Base-by-base conservation (phyloP, 2,888 invertebrate genomes). In the Coelogynopora nodosa region DNA sequence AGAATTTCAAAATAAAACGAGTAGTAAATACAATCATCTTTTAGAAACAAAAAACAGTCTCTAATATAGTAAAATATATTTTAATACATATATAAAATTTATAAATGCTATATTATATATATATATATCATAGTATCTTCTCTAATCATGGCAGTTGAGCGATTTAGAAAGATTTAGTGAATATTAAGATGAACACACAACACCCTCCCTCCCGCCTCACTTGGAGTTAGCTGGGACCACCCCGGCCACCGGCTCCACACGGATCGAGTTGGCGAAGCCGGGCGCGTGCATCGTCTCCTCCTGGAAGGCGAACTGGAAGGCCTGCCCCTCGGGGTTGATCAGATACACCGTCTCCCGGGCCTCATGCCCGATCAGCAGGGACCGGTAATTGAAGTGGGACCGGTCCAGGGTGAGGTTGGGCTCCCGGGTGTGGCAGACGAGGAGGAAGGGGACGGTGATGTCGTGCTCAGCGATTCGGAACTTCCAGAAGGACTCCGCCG, bases 401-500 rank as follows among this genome's bases (percentile, higher is more conserved):
- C 93, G 93, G 27, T 93, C 92, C 89, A 94, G 94, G 84, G 92
- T 91, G 0, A 95, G 93, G 27, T 93, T 93, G 0, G 95, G 94
- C 89, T 95, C 94, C 87, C 93, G 92, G 0, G 94, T 94, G 82
- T 93, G 90, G 13, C 94, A 94, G 27, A 94, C 94, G 18, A 95
- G 92, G n/a, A 94, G 89, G 88, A 94, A 92, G 1, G 91, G 91
- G 10, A 91, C 93, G 30, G 92, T 91, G 84, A 94, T 91, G 88
- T 93, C 92, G 90, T 94, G 93, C 85, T 93, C 92, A 0, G 94
- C 93, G 89, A 95, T 94, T 26, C 91, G 90, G 89, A 95, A 94
- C 88, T 92, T 93, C 94, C 94, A 95, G 90, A 94, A 94, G 0
- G 94, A 94, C 91, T 95, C 94, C 88, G 94, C 94, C 0, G 93